Evolutionary conservation across 2,888 invertebrate species (phyloP), one percentile per base, ranked within the genome.

Genomic region (Ashinkailepas kermadecensis): DNA sequence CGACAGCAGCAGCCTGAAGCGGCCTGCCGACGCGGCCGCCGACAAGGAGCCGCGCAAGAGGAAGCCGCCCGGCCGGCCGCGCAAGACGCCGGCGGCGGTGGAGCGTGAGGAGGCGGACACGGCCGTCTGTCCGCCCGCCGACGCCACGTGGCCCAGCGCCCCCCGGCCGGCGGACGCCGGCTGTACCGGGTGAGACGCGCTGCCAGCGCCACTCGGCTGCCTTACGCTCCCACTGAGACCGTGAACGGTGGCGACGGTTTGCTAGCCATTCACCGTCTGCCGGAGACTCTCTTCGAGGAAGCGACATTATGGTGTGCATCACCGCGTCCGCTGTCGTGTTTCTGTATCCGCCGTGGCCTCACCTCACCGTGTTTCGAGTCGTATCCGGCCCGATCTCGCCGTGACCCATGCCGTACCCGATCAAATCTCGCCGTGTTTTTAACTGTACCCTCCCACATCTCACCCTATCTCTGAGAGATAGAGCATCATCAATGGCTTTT

Each of bases 11-110:
- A 18, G 54, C 54, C 10, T 70, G 70, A 74, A 74, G 56, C 74
- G 74, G 18, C 54, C 74, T 39, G 9, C 21, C 56, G 59, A 15
- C 15, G 23, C 58, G 12, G 58, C 58, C 13, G 23, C 23, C 57
- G 79, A 58, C n/a, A 56, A 58, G n/a, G 58, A 58, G 25, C 13
- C 23, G 8, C 79, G 79, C 79, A 79, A 79, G 25, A n/a, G 79
- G 13, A 58, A 58, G 79, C 12, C 58, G 58, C 58, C 79, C 6
- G 79, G 58, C 58, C 79, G 79, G 13, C 58, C 57, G 3, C 58
- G 79, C 9, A 54, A 56, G 56, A 8, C 18, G 56, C 54, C 74
- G 39, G 39, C 54, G 12, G 74, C 12, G 9, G 74, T 56, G 13
- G 67, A 6, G 23, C n/a, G 12, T 1, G 23, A 21, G 25, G 67